A percentile compares a stretch with the other conserved stretches of the same genome.
Conservation (phyloP, 2,888 invertebrate genomes). For the Catocala fraxini region DNA sequence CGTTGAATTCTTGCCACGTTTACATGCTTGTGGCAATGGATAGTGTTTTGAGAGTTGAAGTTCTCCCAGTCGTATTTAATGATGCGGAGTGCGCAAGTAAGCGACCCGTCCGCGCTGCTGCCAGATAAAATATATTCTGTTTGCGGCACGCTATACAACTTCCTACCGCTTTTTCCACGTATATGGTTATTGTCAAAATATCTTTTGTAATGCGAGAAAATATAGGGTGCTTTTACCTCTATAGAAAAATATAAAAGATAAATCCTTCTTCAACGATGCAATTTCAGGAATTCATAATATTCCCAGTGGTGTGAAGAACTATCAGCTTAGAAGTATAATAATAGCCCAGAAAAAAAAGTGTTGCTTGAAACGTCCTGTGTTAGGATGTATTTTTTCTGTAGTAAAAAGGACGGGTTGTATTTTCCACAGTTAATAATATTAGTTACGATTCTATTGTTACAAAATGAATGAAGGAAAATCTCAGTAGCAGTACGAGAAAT, state of each 20-base stretch:
- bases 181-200: constrained; percentile 41
- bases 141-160: constrained; percentile 17
- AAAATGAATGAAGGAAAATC: no score
- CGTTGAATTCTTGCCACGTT: constrained; percentile 1
- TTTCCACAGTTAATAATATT: no score
- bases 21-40: constrained; percentile 13
- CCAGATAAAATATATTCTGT: constrained; percentile 36
- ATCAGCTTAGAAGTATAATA: constrained; percentile 12
- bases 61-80: constrained; percentile 25
- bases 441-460: no score
- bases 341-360: constrained; percentile 23
- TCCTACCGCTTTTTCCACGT: constrained; percentile 27
- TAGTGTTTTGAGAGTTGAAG: background rate
- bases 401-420: background rate
- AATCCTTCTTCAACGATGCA: background rate
- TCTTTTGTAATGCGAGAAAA: constrained; percentile 29
- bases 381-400: constrained; percentile 24
- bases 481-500: no score
- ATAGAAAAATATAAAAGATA: constrained; percentile 1
- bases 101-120: constrained; percentile 9
- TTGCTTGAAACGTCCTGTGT: constrained; percentile 47
- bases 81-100: constrained; percentile 16
- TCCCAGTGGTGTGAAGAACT: background rate
- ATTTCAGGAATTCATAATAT: background rate
- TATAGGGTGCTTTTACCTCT: constrained; percentile 1